Evolutionary conservation across 2,888 invertebrate genomes (phyloP).

Genomic region (Copidosoma aretas): DNA sequence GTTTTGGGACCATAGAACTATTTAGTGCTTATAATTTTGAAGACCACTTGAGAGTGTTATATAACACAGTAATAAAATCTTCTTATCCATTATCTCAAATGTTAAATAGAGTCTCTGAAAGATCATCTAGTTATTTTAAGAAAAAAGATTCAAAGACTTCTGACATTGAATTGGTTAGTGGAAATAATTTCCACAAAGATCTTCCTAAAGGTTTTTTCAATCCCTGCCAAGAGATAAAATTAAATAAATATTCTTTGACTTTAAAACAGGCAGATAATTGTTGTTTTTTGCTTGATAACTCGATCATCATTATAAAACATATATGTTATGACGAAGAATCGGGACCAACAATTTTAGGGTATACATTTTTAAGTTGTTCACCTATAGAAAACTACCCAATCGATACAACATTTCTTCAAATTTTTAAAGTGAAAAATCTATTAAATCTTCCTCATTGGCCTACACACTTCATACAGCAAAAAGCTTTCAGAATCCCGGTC

Average conservation of each 20-base stretch:
- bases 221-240: not conserved
- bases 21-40: conserved; percentile 14
- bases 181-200: not conserved
- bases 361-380: not conserved
- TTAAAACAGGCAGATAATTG: conserved; percentile 11
- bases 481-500: conserved; percentile 6
- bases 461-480: not conserved
- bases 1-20: conserved; percentile 6
- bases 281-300: not conserved
- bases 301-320: not conserved
- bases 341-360: conserved; percentile 1
- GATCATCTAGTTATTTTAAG: not conserved
- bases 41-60: not conserved
- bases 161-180: not conserved
- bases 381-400: conserved; percentile 6
- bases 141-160: not conserved
- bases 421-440: conserved; percentile 6
- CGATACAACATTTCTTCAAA: conserved; percentile 1
- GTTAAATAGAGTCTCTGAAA: conserved; percentile 1
- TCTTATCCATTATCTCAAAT: conserved; percentile 9
- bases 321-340: not conserved
- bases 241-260: not conserved
- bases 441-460: not conserved
- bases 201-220: not conserved
- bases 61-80: conserved; percentile 1